phyloP scores from a whole-genome alignment of 2,888 invertebrate genomes.

The Eilema caniola region DNA sequence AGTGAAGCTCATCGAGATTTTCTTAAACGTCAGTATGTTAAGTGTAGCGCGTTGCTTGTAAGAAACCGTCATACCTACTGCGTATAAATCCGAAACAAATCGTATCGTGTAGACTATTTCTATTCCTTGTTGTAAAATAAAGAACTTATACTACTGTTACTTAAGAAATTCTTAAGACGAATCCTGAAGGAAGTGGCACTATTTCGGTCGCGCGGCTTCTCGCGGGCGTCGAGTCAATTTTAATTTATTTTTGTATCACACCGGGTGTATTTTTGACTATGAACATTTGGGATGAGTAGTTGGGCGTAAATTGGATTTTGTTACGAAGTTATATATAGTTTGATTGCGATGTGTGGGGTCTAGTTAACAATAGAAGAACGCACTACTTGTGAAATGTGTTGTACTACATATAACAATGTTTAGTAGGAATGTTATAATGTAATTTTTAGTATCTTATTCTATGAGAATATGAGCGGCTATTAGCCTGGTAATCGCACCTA shows the following conservation, averaged over 20 bases:
- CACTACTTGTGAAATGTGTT: neutral
- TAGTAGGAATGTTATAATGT: neutral
- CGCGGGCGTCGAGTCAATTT: constrained; percentile 71
- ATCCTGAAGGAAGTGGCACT: constrained; percentile 57
- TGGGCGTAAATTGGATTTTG: constrained; percentile 43
- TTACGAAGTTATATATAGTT: constrained; percentile 37
- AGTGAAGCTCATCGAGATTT: no score
- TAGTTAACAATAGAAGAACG: constrained; percentile 8
- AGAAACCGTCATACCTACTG: no score
- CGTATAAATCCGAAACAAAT: no score
- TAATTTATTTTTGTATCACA: constrained; percentile 79
- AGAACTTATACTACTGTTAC: neutral
- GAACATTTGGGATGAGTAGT: constrained; percentile 50
- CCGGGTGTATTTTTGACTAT: constrained; percentile 57
- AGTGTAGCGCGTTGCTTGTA: no score
- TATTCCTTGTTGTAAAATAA: neutral
- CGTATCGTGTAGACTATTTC: neutral
- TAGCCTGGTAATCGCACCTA: no score
- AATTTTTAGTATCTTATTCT: neutral
- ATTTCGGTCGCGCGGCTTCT: constrained; percentile 56
- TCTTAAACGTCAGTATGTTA: no score
- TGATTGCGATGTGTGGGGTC: constrained; percentile 45
- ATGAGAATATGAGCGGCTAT: no score
- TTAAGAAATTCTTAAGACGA: constrained; percentile 41
- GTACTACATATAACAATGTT: neutral